phyloP scores from a whole-genome alignment of 1,140 invertebrate genomes.

The Heliothis subflexa region DNA sequence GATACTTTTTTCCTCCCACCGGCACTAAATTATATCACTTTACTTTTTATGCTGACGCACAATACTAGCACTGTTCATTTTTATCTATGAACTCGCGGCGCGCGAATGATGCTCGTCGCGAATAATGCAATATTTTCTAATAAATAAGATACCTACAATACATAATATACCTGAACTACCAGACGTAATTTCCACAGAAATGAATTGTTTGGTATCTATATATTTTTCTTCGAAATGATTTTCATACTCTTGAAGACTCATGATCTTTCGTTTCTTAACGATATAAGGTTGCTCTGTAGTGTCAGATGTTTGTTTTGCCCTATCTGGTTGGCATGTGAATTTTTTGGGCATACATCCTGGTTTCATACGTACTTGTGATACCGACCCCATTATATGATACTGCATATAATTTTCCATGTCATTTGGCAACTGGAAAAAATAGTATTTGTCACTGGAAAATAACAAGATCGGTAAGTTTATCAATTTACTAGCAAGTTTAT shows the following conservation, averaged over 20 bases:
- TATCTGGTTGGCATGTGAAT: not conserved
- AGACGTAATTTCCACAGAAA: slow-evolving; percentile 6
- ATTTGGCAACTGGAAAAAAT: not conserved
- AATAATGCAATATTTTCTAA: not conserved
- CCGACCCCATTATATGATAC: not conserved
- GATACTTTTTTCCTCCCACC: too few relatives aligned
- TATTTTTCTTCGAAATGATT: slow-evolving; percentile 4
- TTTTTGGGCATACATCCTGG: not conserved
- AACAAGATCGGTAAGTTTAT: too few relatives aligned
- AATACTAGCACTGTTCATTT: too few relatives aligned
- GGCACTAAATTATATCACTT: too few relatives aligned
- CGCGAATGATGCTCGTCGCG: too few relatives aligned
- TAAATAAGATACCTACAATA: not conserved
- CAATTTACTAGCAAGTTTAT: too few relatives aligned
- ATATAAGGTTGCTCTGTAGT: not conserved
- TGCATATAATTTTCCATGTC: slow-evolving; percentile 2
- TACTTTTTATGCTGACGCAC: too few relatives aligned
- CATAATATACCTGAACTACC: slow-evolving; percentile 14
- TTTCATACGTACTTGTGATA: not conserved
- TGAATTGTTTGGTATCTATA: slow-evolving; percentile 1
- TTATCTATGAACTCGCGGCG: too few relatives aligned
- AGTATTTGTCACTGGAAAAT: too few relatives aligned
- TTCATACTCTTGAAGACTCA: slow-evolving; percentile 7
- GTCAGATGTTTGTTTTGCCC: not conserved
- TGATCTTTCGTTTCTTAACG: not conserved